phyloP scores from a whole-genome alignment of 2,797 vertebrate genomes.

The Nasua narica region DNA sequence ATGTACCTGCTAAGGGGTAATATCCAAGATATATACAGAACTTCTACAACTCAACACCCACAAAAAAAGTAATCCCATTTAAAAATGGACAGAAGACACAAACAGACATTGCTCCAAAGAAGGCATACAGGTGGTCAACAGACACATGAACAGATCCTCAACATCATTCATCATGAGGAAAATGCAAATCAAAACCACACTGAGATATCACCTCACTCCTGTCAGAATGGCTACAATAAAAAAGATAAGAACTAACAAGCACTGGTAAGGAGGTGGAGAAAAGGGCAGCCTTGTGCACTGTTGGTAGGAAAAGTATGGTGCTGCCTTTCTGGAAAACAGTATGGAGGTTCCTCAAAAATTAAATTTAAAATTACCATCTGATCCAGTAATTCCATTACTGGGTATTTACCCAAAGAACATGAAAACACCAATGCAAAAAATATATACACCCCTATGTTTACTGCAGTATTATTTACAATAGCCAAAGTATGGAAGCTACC shows the following conservation, averaged over 20 bases:
- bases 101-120: background rate
- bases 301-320: background rate
- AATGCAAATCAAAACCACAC: too few relatives aligned
- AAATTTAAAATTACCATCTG: background rate
- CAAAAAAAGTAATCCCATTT: background rate
- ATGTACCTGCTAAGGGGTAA: background rate
- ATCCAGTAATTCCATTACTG: background rate
- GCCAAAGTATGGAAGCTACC: background rate
- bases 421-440: background rate
- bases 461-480: background rate
- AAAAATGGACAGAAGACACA: background rate
- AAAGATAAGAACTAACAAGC: background rate
- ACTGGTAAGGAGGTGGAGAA: background rate
- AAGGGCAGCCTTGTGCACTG: background rate
- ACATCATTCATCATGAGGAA: too few relatives aligned
- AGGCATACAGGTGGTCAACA: background rate
- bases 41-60: background rate
- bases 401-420: background rate
- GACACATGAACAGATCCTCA: too few relatives aligned
- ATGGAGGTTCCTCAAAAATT: background rate
- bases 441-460: background rate
- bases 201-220: too few relatives aligned
- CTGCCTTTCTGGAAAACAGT: background rate
- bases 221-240: background rate
- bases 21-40: background rate